Conservation (phyloP, 2,113 vertebrate genomes). For the Ameiurus melas region DNA sequence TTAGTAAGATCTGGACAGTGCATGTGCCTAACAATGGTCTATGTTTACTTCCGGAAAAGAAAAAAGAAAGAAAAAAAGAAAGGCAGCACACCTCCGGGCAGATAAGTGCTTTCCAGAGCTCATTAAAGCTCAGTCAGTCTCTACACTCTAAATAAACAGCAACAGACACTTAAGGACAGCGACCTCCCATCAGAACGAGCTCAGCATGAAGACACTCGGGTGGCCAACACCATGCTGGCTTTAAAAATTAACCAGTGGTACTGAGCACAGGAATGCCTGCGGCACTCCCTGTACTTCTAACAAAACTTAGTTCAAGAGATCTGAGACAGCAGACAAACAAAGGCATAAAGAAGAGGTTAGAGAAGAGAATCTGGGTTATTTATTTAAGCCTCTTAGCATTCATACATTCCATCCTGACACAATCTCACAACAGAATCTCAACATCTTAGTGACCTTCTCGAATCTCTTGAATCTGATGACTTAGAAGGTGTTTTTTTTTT, state of each 20-base stretch:
- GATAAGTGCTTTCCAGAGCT: slow-evolving; percentile 10
- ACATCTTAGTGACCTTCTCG: too few relatives aligned
- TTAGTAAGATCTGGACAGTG: neutral
- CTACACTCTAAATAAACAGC: slow-evolving; percentile 6
- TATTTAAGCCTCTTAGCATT: neutral
- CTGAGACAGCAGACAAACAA: neutral
- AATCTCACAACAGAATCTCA: neutral
- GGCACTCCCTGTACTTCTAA: too few relatives aligned
- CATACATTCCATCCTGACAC: neutral
- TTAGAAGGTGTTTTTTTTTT: neutral
- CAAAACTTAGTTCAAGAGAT: too few relatives aligned
- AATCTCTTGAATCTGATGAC: neutral
- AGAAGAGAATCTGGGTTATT: neutral
- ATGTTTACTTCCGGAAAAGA: neutral
- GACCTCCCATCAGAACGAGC: slow-evolving; percentile 5
- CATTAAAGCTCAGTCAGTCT: neutral
- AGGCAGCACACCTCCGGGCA: neutral
- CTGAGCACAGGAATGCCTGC: neutral
- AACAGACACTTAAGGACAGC: slow-evolving; percentile 25
- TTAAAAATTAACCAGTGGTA: slow-evolving; percentile 25
- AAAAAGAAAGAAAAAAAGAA: neutral
- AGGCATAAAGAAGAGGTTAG: neutral
- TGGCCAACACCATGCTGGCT: neutral
- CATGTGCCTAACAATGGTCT: neutral
- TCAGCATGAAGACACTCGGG: neutral